Percentiles rank a stretch among this genome's conserved stretches.
Conservation (phyloP, 1,140 invertebrate genomes). For the Ridgeia piscesae region DNA sequence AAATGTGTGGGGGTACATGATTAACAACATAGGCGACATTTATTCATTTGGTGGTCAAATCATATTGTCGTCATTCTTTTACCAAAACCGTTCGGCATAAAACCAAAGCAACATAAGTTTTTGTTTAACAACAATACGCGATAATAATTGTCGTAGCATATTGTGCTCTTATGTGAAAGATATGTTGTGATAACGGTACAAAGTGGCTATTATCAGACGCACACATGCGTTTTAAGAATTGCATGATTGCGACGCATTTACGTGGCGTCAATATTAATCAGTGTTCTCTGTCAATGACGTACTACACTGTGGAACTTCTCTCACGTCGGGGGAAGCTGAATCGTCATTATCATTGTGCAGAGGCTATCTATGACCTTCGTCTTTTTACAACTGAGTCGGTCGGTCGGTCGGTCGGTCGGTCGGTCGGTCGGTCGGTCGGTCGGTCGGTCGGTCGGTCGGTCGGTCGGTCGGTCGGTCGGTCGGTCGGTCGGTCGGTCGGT, state of each 20-base stretch:
- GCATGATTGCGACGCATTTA: background rate
- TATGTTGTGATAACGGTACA: background rate
- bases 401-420: no score
- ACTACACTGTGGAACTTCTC: no score
- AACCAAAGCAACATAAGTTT: background rate
- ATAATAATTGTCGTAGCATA: background rate
- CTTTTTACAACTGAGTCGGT: background rate
- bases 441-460: no score
- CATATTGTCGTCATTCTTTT: background rate
- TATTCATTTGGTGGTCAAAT: background rate
- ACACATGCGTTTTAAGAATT: background rate
- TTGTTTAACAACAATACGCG: background rate
- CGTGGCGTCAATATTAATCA: background rate
- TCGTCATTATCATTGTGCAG: no score
- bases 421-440: no score
- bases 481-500: no score
- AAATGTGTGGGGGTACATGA: no score
- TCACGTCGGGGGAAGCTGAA: no score
- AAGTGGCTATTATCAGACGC: background rate
- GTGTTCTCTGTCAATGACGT: background rate
- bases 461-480: no score
- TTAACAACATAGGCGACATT: background rate
- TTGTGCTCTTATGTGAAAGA: background rate
- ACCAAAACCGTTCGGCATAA: background rate
- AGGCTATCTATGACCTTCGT: no score